Percentiles rank a stretch among this genome's conserved stretches.
Evolutionary conservation across 2,888 invertebrate genomes (phyloP).

Genomic region (Mongoloraphidia duomilia): DNA sequence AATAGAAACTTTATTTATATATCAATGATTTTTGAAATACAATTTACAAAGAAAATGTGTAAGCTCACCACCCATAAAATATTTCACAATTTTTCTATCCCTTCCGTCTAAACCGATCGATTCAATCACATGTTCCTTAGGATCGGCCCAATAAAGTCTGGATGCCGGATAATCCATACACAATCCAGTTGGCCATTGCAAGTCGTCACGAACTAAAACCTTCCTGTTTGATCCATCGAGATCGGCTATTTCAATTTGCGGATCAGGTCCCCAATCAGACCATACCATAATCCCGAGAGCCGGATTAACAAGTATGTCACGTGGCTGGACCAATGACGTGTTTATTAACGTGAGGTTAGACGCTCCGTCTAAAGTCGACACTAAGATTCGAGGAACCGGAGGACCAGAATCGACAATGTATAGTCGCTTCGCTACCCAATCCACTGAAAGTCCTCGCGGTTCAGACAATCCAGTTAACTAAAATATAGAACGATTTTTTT

Average conservation of each 20-base stretch:
- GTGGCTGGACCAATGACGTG: conserved; percentile 43
- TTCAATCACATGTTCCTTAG: conserved; percentile 59
- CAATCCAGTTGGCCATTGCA: conserved; percentile 61
- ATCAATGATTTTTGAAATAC: neutral
- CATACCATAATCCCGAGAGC: conserved; percentile 56
- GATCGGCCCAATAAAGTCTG: conserved; percentile 75
- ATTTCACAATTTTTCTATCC: conserved; percentile 43
- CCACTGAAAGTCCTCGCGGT: conserved; percentile 62
- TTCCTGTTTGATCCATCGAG: conserved; percentile 48
- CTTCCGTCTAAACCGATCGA: conserved; percentile 52
- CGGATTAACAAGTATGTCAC: conserved; percentile 55
- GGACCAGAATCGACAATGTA: conserved; percentile 54
- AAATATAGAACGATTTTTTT: neutral
- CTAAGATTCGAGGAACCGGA: conserved; percentile 29
- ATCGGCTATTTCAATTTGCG: conserved; percentile 46
- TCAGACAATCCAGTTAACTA: conserved; percentile 40
- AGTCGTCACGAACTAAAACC: conserved; percentile 39
- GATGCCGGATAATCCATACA: conserved; percentile 58
- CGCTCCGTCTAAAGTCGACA: conserved; percentile 41
- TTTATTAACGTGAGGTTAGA: conserved; percentile 37
- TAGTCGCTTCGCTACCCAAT: conserved; percentile 50
- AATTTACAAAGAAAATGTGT: neutral
- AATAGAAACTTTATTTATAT: neutral
- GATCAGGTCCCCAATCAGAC: conserved; percentile 53
- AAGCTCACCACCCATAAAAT: conserved; percentile 35